Evolutionary conservation across 2,113 vertebrate genomes (phyloP).

Genomic region (Mormyrus iriodes): DNA sequence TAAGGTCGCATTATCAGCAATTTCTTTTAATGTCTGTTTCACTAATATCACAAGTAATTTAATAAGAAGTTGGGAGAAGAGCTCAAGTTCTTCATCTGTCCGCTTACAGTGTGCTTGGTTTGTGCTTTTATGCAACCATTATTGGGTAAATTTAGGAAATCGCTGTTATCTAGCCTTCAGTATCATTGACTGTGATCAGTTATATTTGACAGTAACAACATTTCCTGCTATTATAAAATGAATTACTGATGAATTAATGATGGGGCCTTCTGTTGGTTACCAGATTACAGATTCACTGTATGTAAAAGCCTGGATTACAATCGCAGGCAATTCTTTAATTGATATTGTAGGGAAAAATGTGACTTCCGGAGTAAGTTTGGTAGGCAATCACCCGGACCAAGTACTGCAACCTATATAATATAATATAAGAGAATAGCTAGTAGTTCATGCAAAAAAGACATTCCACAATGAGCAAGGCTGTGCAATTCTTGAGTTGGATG

Average conservation of each 20-base stretch:
- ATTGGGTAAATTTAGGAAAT: neutral
- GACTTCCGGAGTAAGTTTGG: too few relatives aligned
- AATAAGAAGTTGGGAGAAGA: neutral
- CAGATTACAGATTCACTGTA: neutral
- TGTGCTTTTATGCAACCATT: neutral
- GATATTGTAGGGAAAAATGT: too few relatives aligned
- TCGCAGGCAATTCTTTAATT: too few relatives aligned
- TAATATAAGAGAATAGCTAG: too few relatives aligned
- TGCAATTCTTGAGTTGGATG: neutral
- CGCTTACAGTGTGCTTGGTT: neutral
- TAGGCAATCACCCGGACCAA: too few relatives aligned
- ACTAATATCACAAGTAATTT: neutral
- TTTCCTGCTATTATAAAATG: constrained; percentile 15
- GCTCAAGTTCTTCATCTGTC: neutral
- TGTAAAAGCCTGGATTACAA: neutral
- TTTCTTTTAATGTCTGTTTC: neutral
- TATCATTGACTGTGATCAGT: neutral
- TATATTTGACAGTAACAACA: neutral
- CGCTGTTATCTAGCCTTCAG: neutral
- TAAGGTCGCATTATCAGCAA: neutral
- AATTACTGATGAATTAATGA: neutral
- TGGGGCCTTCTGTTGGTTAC: neutral
- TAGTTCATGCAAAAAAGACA: neutral
- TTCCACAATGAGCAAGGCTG: neutral
- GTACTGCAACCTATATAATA: too few relatives aligned